Conservation (phyloP, 1,140 invertebrate species). For the Heliconius nattereri region DNA sequence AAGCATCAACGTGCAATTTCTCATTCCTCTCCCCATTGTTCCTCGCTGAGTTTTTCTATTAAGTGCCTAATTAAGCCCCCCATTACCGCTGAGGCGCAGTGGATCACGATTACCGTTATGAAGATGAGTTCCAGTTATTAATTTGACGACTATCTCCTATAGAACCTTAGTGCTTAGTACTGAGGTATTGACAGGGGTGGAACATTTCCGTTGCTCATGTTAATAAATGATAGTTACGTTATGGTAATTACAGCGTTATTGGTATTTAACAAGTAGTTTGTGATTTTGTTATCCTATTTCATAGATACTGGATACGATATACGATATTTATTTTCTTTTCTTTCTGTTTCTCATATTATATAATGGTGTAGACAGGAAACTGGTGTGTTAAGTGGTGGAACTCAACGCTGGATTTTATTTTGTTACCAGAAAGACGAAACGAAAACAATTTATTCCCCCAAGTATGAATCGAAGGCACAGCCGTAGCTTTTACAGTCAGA, state of each 20-base stretch:
- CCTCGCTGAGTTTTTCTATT: conserved; percentile 51
- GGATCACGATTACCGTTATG: conserved; percentile 42
- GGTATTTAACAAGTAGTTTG: neutral
- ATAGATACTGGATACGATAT: too few relatives aligned
- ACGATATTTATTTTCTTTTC: too few relatives aligned
- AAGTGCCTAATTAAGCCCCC: conserved; percentile 56
- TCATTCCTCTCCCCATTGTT: conserved; percentile 39
- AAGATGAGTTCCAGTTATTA: conserved; percentile 48
- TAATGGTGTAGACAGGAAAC: too few relatives aligned
- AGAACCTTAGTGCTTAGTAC: neutral
- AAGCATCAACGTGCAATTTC: conserved; percentile 6
- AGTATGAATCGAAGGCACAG: neutral
- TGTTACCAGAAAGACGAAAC: neutral
- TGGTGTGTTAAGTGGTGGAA: too few relatives aligned
- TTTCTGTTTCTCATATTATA: too few relatives aligned
- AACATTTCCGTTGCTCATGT: neutral
- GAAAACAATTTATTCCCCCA: neutral
- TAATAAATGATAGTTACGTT: neutral
- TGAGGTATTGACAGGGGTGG: neutral
- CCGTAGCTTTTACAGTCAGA: too few relatives aligned
- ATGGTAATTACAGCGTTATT: neutral
- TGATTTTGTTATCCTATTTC: neutral
- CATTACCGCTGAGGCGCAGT: conserved; percentile 43
- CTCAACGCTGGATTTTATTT: too few relatives aligned
- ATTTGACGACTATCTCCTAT: conserved; percentile 31